A percentile compares a stretch with the other conserved stretches of the same genome.
phyloP scores from a whole-genome alignment of 2,113 vertebrate genomes.

The Amphilophus citrinellus region DNA sequence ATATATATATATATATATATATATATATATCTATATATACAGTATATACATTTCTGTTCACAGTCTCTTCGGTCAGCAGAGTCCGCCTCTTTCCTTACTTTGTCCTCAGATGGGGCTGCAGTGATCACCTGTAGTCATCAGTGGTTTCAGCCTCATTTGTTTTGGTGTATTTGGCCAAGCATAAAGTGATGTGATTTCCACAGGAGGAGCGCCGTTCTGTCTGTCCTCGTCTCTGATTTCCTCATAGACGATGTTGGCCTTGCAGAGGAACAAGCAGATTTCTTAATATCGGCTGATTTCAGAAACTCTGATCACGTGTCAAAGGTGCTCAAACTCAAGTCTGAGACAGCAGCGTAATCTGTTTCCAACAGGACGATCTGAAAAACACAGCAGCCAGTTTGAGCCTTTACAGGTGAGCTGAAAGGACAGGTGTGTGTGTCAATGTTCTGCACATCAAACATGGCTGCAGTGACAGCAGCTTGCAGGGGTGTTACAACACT shows the following conservation, averaged over 20 bases:
- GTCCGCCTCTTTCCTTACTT: not conserved
- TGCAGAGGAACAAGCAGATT: not conserved
- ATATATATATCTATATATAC: too few relatives aligned
- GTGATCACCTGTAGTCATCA: not conserved
- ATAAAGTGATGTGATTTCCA: not conserved
- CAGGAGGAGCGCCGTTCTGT: not conserved
- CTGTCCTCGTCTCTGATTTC: not conserved
- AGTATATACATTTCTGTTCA: too few relatives aligned
- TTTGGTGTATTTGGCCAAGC: not conserved
- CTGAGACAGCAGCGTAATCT: not conserved
- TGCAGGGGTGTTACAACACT: too few relatives aligned
- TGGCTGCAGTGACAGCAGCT: too few relatives aligned
- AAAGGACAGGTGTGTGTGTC: too few relatives aligned
- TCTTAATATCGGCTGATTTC: not conserved
- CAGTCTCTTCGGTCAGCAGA: too few relatives aligned
- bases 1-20: too few relatives aligned
- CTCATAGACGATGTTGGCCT: not conserved
- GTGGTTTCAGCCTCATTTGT: not conserved
- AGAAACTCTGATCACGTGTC: too few relatives aligned
- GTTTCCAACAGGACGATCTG: not conserved
- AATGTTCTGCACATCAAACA: too few relatives aligned
- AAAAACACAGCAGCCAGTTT: not conserved
- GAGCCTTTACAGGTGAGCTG: too few relatives aligned
- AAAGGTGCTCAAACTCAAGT: not conserved
- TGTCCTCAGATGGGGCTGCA: accelerated